Evolutionary conservation across 2,113 vertebrate species (phyloP).

Genomic region (Trichechus manatus): DNA sequence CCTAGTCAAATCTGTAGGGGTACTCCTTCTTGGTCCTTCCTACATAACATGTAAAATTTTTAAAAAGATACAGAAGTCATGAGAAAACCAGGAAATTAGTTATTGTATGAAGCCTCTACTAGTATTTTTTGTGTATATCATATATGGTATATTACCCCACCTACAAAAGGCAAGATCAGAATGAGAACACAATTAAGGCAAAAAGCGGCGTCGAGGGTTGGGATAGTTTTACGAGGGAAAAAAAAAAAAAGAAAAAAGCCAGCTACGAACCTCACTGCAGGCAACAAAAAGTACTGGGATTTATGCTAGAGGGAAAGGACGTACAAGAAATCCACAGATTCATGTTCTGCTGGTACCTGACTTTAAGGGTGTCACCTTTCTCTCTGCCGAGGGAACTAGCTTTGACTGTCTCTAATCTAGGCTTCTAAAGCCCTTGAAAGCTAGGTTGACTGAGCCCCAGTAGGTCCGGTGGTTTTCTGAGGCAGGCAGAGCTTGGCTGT

Average conservation of each 20-base stretch:
- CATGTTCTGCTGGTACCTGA: neutral
- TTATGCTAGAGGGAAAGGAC: neutral
- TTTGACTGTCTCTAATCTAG: neutral
- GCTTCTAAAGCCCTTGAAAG: neutral
- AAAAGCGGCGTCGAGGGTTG: neutral
- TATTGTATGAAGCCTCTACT: neutral
- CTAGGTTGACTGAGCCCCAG: neutral
- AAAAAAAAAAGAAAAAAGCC: neutral
- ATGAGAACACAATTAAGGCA: neutral
- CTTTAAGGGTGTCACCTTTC: neutral
- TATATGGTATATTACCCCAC: neutral
- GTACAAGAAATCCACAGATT: neutral
- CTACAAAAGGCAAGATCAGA: neutral
- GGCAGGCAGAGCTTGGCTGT: neutral
- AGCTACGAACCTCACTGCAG: neutral
- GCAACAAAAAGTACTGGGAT: neutral
- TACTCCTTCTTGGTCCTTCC: slow-evolving; percentile 12
- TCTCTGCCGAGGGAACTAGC: accelerated
- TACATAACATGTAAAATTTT: slow-evolving; percentile 11
- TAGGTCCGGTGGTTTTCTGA: neutral
- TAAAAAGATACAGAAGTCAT: neutral
- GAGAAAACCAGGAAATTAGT: neutral
- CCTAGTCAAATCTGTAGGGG: neutral
- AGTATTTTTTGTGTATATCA: neutral
- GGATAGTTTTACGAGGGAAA: neutral